These are phyloP conservation scores for Rhinophrynus dorsalis DNA, from an alignment of 2,797 vertebrate genomes.

Conservation along the genomic window DNA sequence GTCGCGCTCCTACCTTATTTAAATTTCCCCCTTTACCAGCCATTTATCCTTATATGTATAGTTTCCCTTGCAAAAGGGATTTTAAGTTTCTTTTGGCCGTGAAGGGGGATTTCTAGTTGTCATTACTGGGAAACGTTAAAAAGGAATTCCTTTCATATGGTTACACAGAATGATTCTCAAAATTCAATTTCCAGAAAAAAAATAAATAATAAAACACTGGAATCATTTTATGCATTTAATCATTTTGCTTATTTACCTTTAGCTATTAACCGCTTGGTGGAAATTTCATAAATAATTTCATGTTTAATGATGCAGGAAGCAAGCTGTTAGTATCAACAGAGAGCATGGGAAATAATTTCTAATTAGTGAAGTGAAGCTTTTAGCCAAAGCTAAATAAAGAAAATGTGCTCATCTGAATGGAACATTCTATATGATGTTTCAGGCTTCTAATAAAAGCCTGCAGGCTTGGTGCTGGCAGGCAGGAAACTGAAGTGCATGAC, in stretches of 20 bases:
- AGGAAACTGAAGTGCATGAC: too few species aligned
- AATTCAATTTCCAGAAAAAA: background rate
- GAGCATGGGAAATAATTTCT: constrained; percentile 31
- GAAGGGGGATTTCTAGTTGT: too few species aligned
- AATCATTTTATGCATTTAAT: background rate
- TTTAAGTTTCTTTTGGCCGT: too few species aligned
- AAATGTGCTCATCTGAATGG: constrained; percentile 1
- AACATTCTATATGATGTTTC: constrained; percentile 2
- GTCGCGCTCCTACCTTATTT: too few species aligned
- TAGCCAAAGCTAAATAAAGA: background rate
- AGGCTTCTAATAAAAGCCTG: background rate
- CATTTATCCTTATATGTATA: too few species aligned
- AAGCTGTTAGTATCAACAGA: background rate
- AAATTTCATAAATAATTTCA: constrained; percentile 41
- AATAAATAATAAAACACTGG: too few species aligned
- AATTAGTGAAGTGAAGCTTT: constrained; percentile 40
- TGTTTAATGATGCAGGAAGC: background rate
- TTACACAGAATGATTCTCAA: background rate
- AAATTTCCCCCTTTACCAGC: too few species aligned
- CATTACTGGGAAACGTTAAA: too few species aligned
- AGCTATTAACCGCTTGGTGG: background rate
- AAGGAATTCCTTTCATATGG: background rate
- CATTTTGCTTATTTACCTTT: background rate
- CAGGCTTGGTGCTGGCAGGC: background rate
- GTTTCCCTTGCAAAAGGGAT: too few species aligned